Evolutionary conservation across 2,888 invertebrate species (phyloP).

Genomic region (Drosophila melanosoma): DNA sequence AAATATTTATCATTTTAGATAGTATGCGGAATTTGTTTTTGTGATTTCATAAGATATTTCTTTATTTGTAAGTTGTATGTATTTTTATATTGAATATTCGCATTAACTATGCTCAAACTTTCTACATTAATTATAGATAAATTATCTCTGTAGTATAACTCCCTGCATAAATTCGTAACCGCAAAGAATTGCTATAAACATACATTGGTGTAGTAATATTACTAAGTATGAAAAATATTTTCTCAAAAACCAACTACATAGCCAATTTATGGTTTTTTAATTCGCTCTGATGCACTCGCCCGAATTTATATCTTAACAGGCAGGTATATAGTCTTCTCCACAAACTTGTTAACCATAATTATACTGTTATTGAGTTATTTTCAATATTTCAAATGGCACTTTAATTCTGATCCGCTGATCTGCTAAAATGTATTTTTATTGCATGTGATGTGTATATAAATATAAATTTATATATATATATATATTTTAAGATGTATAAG

Average conservation of each 20-base stretch:
- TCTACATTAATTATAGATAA: conserved; percentile 30
- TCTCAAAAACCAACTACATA: conserved; percentile 27
- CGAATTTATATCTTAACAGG: conserved; percentile 12
- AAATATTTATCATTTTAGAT: not conserved
- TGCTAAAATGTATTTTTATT: conserved; percentile 32
- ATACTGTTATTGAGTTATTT: conserved; percentile 15
- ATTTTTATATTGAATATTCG: conserved; percentile 32
- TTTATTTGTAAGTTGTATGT: conserved; percentile 29
- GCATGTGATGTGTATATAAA: conserved; percentile 18
- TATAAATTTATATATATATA: conserved; percentile 36
- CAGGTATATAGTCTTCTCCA: conserved; percentile 17
- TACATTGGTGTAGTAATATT: conserved; percentile 5
- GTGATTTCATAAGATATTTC: conserved; percentile 17
- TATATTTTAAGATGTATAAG: conserved; percentile 14
- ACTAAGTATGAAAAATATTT: conserved; percentile 15
- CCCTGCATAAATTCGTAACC: conserved; percentile 65
- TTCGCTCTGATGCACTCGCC: conserved; percentile 38
- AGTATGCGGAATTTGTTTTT: not conserved
- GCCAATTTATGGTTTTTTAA: conserved; percentile 16
- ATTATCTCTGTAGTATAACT: conserved; percentile 25
- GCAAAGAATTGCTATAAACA: conserved; percentile 48
- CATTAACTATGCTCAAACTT: conserved; percentile 29
- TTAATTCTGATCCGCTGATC: conserved; percentile 30
- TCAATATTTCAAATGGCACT: conserved; percentile 32
- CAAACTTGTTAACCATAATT: conserved; percentile 37